Evolutionary conservation across 2,113 vertebrate species (phyloP), one percentile per base, ranked within the genome.

Genomic region (Xyliphius kryptos): DNA sequence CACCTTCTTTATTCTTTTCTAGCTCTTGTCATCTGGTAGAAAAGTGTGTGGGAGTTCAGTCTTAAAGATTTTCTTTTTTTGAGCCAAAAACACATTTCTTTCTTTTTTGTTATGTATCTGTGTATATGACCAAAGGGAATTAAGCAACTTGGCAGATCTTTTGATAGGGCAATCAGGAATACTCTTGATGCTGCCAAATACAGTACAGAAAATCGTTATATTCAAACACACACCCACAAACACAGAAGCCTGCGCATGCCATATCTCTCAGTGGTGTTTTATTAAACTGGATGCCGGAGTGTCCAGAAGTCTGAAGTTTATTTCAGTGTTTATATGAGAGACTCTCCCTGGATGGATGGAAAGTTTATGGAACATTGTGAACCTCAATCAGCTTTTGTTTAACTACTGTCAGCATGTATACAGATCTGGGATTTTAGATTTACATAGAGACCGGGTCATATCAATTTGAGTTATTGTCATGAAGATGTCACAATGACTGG

Each of bases 161-260:
- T 53, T 54, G 54, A 67, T 66, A 41, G 54, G 49, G 40, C 58
- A 58, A 63, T 71, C 47, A 58, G 53, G n/a, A 67, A 67, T 51
- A 32, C 16, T 58, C 46, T 41, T 5, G 15, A 15, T 50, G 2
- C n/a, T 66, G 63, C 55, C 47, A 66, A 66, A 51, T 58, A 36
- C 21, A 44, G 50, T n/a, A 50, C 56, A 49, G 56, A 15, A 51
- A 50, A 65, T 70, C 51, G 65, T 64, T 36, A 15, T 47, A 43
- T 46, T 9, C 19, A 32, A n/a, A 51, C 15, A 37, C 58, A 47
- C 38, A n/a, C 49, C 19, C 22, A 55, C 57, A 48, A 41, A 64
- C 3, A 50, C 36, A 68, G 2, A 9, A 13, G 19, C 15, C 51
- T 36, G 14, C 10, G n/a, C 52, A 51, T n/a, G 13, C 11, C 6